These are phyloP conservation scores for Podabrus alpinus DNA, from an alignment of 2,888 invertebrate genomes.

Conservation along the genomic window DNA sequence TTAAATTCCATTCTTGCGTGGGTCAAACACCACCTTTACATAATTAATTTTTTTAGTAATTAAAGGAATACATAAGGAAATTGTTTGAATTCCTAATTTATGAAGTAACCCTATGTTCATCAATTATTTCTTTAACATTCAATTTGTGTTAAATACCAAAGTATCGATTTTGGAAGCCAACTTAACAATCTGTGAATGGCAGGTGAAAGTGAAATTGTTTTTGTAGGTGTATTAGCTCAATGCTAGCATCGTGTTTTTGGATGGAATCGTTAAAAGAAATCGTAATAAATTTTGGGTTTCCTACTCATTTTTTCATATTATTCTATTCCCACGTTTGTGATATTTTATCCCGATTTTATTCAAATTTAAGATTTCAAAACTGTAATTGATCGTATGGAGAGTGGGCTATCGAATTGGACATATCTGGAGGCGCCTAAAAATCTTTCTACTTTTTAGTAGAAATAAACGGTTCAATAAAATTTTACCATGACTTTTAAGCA, in stretches of 20 bases:
- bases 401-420: neutral
- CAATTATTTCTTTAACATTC: neutral
- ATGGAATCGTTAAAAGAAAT: neutral
- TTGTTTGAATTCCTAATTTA: neutral
- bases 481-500: neutral
- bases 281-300: neutral
- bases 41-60: neutral
- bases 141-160: neutral
- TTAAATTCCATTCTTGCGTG: too few species aligned
- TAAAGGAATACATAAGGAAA: neutral
- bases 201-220: neutral
- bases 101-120: neutral
- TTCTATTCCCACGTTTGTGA: neutral
- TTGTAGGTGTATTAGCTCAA: neutral
- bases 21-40: too few species aligned
- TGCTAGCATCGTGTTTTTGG: neutral
- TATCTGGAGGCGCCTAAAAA: too few species aligned
- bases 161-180: neutral
- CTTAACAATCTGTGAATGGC: neutral
- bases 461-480: neutral
- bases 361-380: neutral
- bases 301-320: neutral
- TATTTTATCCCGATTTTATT: neutral
- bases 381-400: neutral
- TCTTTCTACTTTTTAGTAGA: neutral